These are phyloP conservation scores for Sebastes nivosus DNA, from an alignment of 2,797 vertebrate genomes.

Conservation along the genomic window DNA sequence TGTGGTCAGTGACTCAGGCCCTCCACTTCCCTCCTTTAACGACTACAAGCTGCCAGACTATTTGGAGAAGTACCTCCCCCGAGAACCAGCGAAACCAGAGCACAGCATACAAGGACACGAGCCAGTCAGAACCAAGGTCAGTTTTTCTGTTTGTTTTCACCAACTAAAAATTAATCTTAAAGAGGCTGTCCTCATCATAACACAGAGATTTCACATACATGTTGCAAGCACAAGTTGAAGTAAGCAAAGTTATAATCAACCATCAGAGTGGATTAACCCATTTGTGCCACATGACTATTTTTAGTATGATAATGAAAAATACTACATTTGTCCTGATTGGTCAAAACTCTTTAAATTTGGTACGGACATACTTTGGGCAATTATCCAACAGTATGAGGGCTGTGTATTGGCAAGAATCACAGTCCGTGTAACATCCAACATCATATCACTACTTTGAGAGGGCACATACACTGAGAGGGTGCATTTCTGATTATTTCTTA, in stretches of 20 bases:
- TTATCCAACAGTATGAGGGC: neutral
- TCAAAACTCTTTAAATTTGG: neutral
- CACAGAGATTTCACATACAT: neutral
- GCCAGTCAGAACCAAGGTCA: conserved; percentile 65
- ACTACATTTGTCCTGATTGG: neutral
- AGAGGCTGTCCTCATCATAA: neutral
- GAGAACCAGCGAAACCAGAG: conserved; percentile 72
- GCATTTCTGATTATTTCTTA: too few relatives aligned
- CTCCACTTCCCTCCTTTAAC: conserved; percentile 81
- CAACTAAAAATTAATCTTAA: neutral
- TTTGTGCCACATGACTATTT: neutral
- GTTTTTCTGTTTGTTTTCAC: conserved; percentile 37
- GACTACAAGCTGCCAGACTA: conserved; percentile 83
- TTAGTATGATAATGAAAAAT: neutral
- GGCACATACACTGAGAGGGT: too few relatives aligned
- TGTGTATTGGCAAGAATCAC: too few relatives aligned
- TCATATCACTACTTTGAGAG: too few relatives aligned
- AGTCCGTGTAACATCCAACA: too few relatives aligned
- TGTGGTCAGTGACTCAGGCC: conserved; percentile 71
- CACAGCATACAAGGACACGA: conserved; percentile 65
- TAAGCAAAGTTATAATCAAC: neutral
- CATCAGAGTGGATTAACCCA: neutral
- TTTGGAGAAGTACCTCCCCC: conserved; percentile 86
- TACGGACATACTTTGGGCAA: neutral
- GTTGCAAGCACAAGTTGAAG: neutral